Evolutionary conservation across 2,113 vertebrate species (phyloP), one percentile per base, ranked within the genome.

Genomic region (Urocolius indicus): DNA sequence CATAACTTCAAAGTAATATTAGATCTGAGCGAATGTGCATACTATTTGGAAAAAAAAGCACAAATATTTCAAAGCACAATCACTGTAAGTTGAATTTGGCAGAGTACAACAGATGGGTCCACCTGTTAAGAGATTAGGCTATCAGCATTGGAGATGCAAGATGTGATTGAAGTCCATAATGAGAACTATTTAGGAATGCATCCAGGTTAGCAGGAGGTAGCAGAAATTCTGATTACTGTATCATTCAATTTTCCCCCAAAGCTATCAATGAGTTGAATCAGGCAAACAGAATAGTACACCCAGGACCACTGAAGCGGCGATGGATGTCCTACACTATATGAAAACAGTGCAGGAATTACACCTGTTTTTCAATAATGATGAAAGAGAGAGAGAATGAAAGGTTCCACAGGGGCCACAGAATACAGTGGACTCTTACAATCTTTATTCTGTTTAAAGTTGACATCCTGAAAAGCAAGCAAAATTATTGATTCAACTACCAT

Each of bases 71-170:
- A 97, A 95, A 96, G 78, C 29, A 81, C 69, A 94, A 81, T 94
- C 84, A 92, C 87, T 48, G 8, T 83, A 94, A 97, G 94, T 96
- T 93, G 96, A 86, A 90, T 94, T 95, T 97, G 97, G 95, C 94
- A 95, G 89, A 83, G 87, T 52, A 75, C 95, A 98, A 97, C 97
- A 98, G 97, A 97, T 96, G 97, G 93, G 96, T 98, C 96, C 95
- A 98, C 97, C 97, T 98, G 97, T 97, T 97, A 94, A 66, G 90
- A 95, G 95, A 91, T 90, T 51, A 91, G 81, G 46, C 93, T 77
- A 82, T 94, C 52, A 38, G 84, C 94, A 73, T 79, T 93, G 78
- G 95, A 93, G 90, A 95, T 90, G 92, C 83, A 94, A 94, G 84
- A 96, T 94, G 73, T 95, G 91, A 94, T 45, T 95, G 93, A 96